Evolutionary conservation across 2,113 vertebrate species (phyloP).

Genomic region (Ifrita kowaldi): DNA sequence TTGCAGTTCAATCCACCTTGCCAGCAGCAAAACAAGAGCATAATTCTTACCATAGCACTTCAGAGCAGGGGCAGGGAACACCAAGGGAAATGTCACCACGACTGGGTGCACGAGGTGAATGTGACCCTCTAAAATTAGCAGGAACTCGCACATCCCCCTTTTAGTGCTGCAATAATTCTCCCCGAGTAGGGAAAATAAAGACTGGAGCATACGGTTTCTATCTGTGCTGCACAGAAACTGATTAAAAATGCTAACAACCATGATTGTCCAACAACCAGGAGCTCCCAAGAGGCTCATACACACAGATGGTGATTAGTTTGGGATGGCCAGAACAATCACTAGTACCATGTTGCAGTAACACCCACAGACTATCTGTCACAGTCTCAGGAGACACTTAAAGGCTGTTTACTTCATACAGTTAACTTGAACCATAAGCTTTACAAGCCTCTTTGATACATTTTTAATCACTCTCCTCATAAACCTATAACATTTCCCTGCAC

Average conservation of each 20-base stretch:
- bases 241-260: slow-evolving; percentile 86
- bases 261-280: slow-evolving; percentile 81
- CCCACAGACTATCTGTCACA: slow-evolving; percentile 82
- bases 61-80: background rate
- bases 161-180: slow-evolving; percentile 46
- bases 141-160: background rate
- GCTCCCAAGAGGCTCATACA: slow-evolving; percentile 76
- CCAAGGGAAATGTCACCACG: background rate
- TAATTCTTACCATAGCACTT: background rate
- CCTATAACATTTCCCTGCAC: slow-evolving; percentile 61
- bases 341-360: slow-evolving; percentile 78
- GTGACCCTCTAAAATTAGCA: slow-evolving; percentile 28
- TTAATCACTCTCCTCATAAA: slow-evolving; percentile 81
- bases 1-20: background rate
- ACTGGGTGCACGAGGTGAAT: background rate
- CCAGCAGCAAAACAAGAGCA: background rate
- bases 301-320: slow-evolving; percentile 85
- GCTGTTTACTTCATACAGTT: slow-evolving; percentile 82
- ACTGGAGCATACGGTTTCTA: slow-evolving; percentile 79
- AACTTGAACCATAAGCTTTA: slow-evolving; percentile 85
- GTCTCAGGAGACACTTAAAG: slow-evolving; percentile 79
- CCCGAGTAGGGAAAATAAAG: slow-evolving; percentile 63
- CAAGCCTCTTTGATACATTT: slow-evolving; percentile 81
- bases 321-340: slow-evolving; percentile 80
- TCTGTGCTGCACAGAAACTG: slow-evolving; percentile 78